A percentile compares a stretch with the other conserved stretches of the same genome.
These are phyloP conservation scores for Manis pentadactyla DNA, from an alignment of 2,797 vertebrate species.

Conservation along the genomic window DNA sequence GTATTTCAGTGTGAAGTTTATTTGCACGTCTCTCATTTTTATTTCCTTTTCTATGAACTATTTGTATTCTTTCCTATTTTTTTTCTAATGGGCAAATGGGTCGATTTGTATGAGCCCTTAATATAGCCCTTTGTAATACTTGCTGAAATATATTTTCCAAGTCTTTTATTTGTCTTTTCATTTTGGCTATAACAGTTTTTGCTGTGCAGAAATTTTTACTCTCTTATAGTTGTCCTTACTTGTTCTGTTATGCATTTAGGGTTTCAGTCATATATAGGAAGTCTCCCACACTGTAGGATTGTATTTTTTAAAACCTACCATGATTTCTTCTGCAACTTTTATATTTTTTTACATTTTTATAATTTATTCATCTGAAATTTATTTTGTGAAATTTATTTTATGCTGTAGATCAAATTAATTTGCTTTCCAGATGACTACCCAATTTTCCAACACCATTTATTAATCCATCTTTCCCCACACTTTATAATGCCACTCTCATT, in stretches of 20 bases:
- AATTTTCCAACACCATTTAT: conserved; percentile 27
- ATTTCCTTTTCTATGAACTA: conserved; percentile 53
- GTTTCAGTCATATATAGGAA: neutral
- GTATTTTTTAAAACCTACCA: neutral
- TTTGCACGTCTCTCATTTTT: conserved; percentile 57
- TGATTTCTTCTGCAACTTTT: conserved; percentile 4
- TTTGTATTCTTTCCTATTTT: neutral
- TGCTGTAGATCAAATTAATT: neutral
- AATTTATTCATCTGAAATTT: neutral
- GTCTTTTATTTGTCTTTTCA: neutral
- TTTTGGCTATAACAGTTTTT: conserved; percentile 6
- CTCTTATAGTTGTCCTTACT: conserved; percentile 25
- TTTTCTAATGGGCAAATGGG: neutral
- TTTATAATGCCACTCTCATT: conserved; percentile 1
- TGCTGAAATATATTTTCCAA: conserved; percentile 14
- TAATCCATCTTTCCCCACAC: neutral
- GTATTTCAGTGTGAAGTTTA: conserved; percentile 19
- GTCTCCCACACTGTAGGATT: neutral
- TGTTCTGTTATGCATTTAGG: neutral
- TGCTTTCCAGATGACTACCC: neutral
- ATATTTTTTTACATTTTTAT: conserved; percentile 11
- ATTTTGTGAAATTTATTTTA: neutral
- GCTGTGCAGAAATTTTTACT: conserved; percentile 36
- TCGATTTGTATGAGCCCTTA: conserved; percentile 25
- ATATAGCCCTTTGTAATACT: neutral